These are phyloP conservation scores for Meles meles DNA, from an alignment of 2,113 vertebrate species.

Conservation along the genomic window DNA sequence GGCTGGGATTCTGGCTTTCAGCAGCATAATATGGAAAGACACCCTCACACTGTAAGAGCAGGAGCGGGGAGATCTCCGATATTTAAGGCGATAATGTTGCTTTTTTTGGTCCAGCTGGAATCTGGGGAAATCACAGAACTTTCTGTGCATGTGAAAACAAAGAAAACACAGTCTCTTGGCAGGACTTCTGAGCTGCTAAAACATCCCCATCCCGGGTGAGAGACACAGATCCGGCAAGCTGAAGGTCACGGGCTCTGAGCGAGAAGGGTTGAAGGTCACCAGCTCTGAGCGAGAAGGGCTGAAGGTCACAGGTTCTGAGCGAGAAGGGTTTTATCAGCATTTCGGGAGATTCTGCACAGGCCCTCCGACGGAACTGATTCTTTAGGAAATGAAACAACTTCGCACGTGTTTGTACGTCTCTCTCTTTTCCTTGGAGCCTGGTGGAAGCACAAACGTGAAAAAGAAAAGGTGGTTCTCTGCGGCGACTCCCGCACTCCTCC, in stretches of 20 bases:
- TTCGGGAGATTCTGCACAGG: not conserved
- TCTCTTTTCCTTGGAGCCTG: not conserved
- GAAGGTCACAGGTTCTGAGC: slow-evolving; percentile 31
- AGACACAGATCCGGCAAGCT: slow-evolving; percentile 28
- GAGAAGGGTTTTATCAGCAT: not conserved
- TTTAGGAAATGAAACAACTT: slow-evolving; percentile 52
- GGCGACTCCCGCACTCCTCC: not conserved
- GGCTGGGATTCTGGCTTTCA: not conserved
- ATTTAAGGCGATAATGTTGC: not conserved
- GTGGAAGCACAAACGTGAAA: not conserved
- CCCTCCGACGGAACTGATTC: not conserved
- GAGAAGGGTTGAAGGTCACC: slow-evolving; percentile 45
- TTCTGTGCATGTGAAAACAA: slow-evolving; percentile 3
- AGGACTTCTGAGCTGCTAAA: slow-evolving; percentile 4
- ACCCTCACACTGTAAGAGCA: not conserved
- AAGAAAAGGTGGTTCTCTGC: not conserved
- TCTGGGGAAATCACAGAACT: not conserved
- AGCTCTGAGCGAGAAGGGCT: not conserved
- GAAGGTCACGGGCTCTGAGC: slow-evolving; percentile 58
- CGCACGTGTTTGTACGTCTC: not conserved
- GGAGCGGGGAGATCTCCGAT: accelerated
- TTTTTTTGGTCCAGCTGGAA: not conserved
- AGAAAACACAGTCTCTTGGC: slow-evolving; percentile 6
- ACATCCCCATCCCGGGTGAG: slow-evolving; percentile 36
- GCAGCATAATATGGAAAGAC: not conserved